These are phyloP conservation scores for Salvelinus fontinalis DNA, from an alignment of 2,113 vertebrate species.

Conservation along the genomic window DNA sequence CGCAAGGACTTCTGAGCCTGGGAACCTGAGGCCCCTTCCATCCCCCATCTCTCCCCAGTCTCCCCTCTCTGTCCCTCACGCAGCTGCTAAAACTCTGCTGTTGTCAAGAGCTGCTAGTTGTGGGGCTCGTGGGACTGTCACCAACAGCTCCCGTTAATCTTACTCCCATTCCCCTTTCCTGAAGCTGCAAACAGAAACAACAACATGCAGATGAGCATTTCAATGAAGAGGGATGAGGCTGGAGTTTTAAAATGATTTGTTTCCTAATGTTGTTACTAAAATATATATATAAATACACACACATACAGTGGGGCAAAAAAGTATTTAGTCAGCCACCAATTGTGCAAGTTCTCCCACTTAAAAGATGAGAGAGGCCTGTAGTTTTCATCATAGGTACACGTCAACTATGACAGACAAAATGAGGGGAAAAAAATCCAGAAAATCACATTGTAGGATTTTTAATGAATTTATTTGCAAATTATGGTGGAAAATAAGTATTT, in stretches of 20 bases:
- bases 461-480: no score
- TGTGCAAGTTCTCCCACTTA: no score
- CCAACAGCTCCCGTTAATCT: conserved; percentile 33
- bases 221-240: neutral
- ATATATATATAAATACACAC: no score
- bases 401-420: no score
- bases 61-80: conserved; percentile 38
- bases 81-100: conserved; percentile 58
- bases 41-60: neutral
- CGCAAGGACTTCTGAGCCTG: neutral
- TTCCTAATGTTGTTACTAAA: conserved; percentile 21
- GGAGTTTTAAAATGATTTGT: conserved; percentile 19
- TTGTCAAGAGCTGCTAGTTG: conserved; percentile 53
- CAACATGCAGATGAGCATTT: neutral
- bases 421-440: no score
- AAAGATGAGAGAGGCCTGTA: no score
- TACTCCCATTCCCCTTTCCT: conserved; percentile 2
- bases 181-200: conserved; percentile 1
- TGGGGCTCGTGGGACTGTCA: conserved; percentile 39
- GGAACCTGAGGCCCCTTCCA: conserved; percentile 50
- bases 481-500: no score
- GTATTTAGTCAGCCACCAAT: no score
- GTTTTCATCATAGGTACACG: no score
- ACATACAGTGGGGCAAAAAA: no score
- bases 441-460: no score